These are phyloP conservation scores for Myiagra hebetior DNA, from an alignment of 2,113 vertebrate species.

Conservation along the genomic window DNA sequence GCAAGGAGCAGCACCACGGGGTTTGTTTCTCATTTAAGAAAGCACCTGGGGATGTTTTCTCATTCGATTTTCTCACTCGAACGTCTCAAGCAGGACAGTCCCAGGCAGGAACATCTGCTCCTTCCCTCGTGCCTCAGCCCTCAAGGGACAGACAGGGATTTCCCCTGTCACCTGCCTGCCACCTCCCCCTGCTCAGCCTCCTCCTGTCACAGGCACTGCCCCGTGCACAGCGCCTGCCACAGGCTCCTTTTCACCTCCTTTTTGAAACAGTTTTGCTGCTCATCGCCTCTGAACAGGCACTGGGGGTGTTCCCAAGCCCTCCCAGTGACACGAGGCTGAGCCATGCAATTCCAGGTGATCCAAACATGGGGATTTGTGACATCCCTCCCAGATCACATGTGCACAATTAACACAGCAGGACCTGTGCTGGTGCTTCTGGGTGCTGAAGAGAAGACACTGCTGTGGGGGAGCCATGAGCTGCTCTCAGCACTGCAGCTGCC, in stretches of 20 bases:
- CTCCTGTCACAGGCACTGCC: fast-evolving
- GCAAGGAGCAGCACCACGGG: not conserved
- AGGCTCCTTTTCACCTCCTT: not conserved
- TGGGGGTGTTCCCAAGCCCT: not conserved
- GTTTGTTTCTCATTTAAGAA: not conserved
- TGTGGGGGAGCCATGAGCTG: not conserved
- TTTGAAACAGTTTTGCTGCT: not conserved
- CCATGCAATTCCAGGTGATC: fast-evolving
- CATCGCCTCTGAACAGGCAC: not conserved
- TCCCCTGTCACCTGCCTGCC: not conserved
- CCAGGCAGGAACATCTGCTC: not conserved
- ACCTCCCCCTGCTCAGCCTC: not conserved
- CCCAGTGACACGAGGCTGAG: fast-evolving
- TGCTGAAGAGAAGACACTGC: fast-evolving
- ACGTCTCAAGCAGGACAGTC: not conserved
- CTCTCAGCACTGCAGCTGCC: not conserved
- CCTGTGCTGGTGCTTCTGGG: too few relatives aligned
- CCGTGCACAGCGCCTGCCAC: fast-evolving
- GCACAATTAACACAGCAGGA: fast-evolving
- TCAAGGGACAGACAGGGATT: fast-evolving
- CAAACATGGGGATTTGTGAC: too few relatives aligned
- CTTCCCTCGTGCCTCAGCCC: fast-evolving
- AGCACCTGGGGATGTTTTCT: not conserved
- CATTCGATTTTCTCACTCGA: not conserved
- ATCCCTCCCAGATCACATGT: fast-evolving